Base-by-base conservation (phyloP, 2,888 invertebrate genomes). In the Gastracanthus pulcherrimus region DNA sequence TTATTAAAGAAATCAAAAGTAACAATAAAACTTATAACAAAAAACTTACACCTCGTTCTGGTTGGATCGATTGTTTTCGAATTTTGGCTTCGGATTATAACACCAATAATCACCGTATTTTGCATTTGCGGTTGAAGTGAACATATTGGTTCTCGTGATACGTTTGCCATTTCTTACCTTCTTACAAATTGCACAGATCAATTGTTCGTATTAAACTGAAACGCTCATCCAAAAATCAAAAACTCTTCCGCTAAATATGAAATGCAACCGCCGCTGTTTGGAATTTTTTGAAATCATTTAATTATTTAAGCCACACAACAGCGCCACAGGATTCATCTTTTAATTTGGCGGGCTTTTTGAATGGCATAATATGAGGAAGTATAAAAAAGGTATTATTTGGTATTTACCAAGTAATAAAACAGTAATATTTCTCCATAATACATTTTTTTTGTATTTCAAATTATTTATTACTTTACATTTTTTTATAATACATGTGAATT, bases 91-190 rank as follows among this genome's bases (percentile, higher is more conserved):
- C 84, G 83, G 36, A 91, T 89, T 19, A 91, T 88, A 13, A 91
- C 83, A 4, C 91, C 91, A 29, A 91, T 86, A 0, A 91, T 79
- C 9, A 91, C 84, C 1, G 90, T 88, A 82, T 91, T 91, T 81
- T 90, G 90, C 64, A 84, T 85, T 64, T 89, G 86, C 1, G 87
- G 82, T 64, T 88, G 86, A 16, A 91, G 84, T 23, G 88, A 86
- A 55, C 82, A 87, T n/a, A 91, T 84, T 2, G 87, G 84, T 76
- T 89, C 89, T 41, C 87, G 88, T 23, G 85, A 87, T 7, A 90
- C 87, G 5, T 87, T 87, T 0, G 91, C 85, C 91, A 91, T 91
- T 64, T 7, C 83, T 45, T 58, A 45, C 23, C 19, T 45, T 48
- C 7, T 64, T 77, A 11, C 1, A 31, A 62, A 38, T 72, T 72